A percentile compares a stretch with the other conserved stretches of the same genome.
phyloP scores from a whole-genome alignment of 2,888 invertebrate genomes.

The Panorpa germanica region DNA sequence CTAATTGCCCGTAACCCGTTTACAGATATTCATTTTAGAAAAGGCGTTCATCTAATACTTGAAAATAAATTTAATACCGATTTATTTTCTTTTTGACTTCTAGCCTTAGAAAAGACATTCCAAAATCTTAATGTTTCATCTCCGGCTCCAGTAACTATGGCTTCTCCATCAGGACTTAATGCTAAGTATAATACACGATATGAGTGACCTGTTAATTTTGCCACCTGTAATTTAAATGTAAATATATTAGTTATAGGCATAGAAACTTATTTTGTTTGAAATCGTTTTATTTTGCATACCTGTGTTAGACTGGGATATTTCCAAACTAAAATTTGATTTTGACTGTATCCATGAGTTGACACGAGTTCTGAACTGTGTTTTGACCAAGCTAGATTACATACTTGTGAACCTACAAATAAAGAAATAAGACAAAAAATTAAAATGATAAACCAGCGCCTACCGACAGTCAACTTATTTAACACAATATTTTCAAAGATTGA shows the following conservation, averaged over 20 bases:
- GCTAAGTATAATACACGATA: conserved; percentile 91
- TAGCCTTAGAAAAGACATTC: conserved; percentile 97
- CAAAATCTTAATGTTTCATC: conserved; percentile 96
- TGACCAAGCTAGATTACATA: conserved; percentile 97
- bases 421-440: conserved; percentile 4
- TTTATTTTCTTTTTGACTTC: conserved; percentile 84
- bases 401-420: conserved; percentile 61
- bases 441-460: background rate
- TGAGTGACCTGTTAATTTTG: conserved; percentile 92
- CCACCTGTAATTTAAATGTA: no score
- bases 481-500: conserved; percentile 3
- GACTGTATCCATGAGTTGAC: conserved; percentile 95
- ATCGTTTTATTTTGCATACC: conserved; percentile 26
- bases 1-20: no score
- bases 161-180: conserved; percentile 94
- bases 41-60: conserved; percentile 46
- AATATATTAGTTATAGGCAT: conserved; percentile 9
- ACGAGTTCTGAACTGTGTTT: conserved; percentile 96
- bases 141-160: conserved; percentile 96
- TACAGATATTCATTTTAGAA: no score
- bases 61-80: conserved; percentile 86
- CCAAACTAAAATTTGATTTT: conserved; percentile 98
- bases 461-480: conserved; percentile 3
- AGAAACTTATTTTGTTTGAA: conserved; percentile 2
- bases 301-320: conserved; percentile 94